These are phyloP conservation scores for Tupaia tana DNA, from an alignment of 2,113 vertebrate species.

Conservation along the genomic window DNA sequence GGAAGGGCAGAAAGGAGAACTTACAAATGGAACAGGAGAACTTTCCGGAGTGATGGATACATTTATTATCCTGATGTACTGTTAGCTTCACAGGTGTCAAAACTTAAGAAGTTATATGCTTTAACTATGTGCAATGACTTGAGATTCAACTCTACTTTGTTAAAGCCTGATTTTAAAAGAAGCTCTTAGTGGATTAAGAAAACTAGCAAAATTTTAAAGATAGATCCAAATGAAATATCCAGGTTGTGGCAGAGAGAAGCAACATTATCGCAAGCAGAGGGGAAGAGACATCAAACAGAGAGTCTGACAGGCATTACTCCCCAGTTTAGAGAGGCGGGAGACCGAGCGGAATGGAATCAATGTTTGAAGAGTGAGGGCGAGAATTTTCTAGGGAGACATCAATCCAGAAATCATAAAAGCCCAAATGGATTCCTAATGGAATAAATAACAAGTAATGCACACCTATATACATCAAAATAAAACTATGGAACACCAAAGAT, in stretches of 20 bases:
- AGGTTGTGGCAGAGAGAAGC: not conserved
- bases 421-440: not conserved
- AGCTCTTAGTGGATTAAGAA: not conserved
- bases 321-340: not conserved
- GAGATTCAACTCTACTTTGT: not conserved
- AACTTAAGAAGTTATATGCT: not conserved
- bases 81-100: not conserved
- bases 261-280: not conserved
- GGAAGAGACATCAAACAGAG: not conserved
- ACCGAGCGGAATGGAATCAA: not conserved
- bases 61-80: not conserved
- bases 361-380: not conserved
- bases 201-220: not conserved
- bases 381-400: not conserved
- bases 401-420: not conserved
- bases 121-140: not conserved
- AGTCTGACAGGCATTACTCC: not conserved
- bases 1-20: not conserved
- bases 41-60: too few species aligned
- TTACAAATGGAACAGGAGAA: too few species aligned
- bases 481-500: conserved; percentile 11
- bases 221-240: not conserved
- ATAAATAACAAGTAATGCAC: not conserved
- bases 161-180: not conserved
- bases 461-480: not conserved